Evolutionary conservation across 35 echinoderm and acorn worm species (phyloP).

Genomic region (Ophiothrix spiculata): DNA sequence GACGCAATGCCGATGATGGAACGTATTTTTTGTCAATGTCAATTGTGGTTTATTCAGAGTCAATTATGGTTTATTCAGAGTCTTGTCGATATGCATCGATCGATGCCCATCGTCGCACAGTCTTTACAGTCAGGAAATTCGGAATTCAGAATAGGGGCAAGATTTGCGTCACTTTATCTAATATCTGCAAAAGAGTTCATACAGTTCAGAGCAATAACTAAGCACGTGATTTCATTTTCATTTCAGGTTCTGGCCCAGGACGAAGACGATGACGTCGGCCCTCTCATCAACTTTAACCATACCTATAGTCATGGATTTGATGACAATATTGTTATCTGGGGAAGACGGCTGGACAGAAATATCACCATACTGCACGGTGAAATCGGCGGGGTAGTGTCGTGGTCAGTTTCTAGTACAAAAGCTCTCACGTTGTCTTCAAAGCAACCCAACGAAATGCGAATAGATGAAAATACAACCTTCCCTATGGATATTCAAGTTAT

Average conservation of each 20-base stretch:
- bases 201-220: too few relatives aligned
- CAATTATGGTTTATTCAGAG: too few relatives aligned
- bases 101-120: too few relatives aligned
- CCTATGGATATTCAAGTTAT: not conserved
- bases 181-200: too few relatives aligned
- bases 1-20: too few relatives aligned
- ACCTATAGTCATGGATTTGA: not conserved
- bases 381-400: not conserved
- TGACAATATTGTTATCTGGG: not conserved
- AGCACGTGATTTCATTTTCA: too few relatives aligned
- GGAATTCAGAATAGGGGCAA: too few relatives aligned
- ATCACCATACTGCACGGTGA: not conserved
- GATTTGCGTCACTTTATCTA: too few relatives aligned
- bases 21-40: too few relatives aligned
- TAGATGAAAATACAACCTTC: conserved; percentile 3
- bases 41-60: too few relatives aligned
- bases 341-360: not conserved
- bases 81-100: too few relatives aligned
- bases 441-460: not conserved
- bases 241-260: not conserved
- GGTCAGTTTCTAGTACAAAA: not conserved
- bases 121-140: too few relatives aligned
- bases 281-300: not conserved
- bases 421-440: not conserved
- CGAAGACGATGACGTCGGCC: not conserved